phyloP scores from a whole-genome alignment of 2,888 invertebrate genomes.

The Scelioninae gen. 2 region DNA sequence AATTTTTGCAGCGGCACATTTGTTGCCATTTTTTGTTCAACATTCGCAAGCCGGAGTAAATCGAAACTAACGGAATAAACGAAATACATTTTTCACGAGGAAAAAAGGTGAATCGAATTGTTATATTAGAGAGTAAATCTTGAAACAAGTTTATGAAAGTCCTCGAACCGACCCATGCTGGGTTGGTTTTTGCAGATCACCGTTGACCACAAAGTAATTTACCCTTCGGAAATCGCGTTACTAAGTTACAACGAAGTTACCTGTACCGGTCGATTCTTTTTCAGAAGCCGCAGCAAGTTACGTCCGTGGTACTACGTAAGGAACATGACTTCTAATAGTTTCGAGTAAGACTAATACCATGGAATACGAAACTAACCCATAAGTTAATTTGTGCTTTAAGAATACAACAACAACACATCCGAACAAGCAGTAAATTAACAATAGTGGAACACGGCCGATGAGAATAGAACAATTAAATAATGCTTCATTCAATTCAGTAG shows the following conservation, averaged over 20 bases:
- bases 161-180: background rate
- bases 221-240: conserved; percentile 45
- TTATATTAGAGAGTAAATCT: conserved; percentile 17
- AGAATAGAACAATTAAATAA: no score
- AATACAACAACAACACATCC: conserved; percentile 21
- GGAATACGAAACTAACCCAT: conserved; percentile 47
- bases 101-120: no score
- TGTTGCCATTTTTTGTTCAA: no score
- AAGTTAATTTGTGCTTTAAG: conserved; percentile 48
- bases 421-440: conserved; percentile 8
- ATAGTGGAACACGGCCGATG: no score
- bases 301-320: conserved; percentile 21
- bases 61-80: no score
- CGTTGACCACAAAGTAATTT: conserved; percentile 47
- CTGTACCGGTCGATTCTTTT: conserved; percentile 41
- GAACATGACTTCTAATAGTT: conserved; percentile 52
- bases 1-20: no score
- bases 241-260: conserved; percentile 51
- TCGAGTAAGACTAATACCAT: conserved; percentile 34
- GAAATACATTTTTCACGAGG: no score
- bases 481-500: no score
- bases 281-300: conserved; percentile 48
- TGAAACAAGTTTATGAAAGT: conserved; percentile 4
- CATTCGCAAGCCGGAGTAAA: no score
- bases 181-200: conserved; percentile 46